Evolutionary conservation across 1,140 invertebrate genomes (phyloP).

Genomic region (Diorhabda elongata): DNA sequence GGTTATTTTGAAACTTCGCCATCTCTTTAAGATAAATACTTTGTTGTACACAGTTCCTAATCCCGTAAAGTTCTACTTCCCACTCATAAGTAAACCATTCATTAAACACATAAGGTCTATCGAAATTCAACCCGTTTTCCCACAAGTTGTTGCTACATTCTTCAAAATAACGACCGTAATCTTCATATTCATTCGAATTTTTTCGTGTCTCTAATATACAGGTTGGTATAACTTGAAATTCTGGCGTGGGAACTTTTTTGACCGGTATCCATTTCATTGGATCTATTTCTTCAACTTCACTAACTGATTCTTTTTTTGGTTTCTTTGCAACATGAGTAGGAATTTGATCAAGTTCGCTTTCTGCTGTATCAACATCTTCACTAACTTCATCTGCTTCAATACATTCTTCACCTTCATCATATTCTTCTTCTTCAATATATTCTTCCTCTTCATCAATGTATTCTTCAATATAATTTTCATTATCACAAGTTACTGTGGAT

Average conservation of each 20-base stretch:
- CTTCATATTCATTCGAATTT: conserved; percentile 15
- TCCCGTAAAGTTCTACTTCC: conserved; percentile 32
- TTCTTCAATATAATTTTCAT: neutral
- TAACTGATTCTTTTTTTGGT: neutral
- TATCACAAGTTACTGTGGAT: conserved; percentile 6
- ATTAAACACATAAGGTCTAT: conserved; percentile 34
- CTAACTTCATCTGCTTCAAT: neutral
- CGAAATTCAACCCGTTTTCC: conserved; percentile 34
- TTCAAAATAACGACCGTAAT: conserved; percentile 33
- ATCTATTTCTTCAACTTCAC: neutral
- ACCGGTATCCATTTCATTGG: neutral
- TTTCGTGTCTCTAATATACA: neutral
- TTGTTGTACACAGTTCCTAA: conserved; percentile 42
- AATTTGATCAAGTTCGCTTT: no score
- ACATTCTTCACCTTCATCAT: neutral
- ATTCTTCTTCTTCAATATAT: neutral
- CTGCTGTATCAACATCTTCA: neutral
- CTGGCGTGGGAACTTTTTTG: neutral
- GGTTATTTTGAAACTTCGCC: conserved; percentile 24
- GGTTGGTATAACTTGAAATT: neutral
- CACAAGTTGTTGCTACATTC: conserved; percentile 34
- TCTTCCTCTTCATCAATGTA: neutral
- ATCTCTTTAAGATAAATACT: conserved; percentile 44
- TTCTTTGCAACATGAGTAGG: neutral
- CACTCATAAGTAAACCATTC: conserved; percentile 36